Conservation (phyloP, 2,888 invertebrate species). For the Acanthosepion pharaonis region DNA sequence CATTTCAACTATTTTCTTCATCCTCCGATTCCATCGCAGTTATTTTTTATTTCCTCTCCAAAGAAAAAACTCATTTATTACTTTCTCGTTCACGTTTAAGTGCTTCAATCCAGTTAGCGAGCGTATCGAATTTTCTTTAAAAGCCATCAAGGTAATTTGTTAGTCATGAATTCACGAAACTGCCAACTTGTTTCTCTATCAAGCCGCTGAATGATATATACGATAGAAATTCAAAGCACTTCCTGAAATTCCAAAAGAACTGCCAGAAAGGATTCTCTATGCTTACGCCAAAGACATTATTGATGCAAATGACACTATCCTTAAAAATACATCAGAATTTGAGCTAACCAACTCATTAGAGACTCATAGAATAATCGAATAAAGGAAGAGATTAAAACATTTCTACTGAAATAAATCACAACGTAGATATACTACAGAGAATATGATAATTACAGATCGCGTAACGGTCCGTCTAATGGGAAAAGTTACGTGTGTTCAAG, state of each 20-base stretch:
- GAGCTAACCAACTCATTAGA: no score
- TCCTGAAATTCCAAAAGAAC: not conserved
- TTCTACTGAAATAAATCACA: no score
- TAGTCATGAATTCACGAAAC: not conserved
- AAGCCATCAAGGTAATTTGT: not conserved
- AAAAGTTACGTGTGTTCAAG: no score
- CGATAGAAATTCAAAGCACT: not conserved
- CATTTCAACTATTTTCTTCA: not conserved
- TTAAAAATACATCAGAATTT: no score
- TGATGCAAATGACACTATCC: no score
- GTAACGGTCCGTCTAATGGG: no score
- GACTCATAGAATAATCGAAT: no score
- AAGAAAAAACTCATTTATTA: not conserved
- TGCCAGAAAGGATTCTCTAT: not conserved
- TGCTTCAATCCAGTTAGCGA: not conserved
- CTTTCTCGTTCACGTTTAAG: not conserved
- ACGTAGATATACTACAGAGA: no score
- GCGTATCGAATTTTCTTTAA: not conserved
- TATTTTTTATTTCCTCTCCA: not conserved
- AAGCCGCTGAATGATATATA: not conserved
- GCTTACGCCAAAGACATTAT: no score
- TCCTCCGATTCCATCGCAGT: not conserved
- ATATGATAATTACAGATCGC: no score
- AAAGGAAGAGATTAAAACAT: no score
- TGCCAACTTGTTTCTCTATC: not conserved